Evolutionary conservation across 1,140 invertebrate genomes (phyloP).

Genomic region (Andricus grossulariae): DNA sequence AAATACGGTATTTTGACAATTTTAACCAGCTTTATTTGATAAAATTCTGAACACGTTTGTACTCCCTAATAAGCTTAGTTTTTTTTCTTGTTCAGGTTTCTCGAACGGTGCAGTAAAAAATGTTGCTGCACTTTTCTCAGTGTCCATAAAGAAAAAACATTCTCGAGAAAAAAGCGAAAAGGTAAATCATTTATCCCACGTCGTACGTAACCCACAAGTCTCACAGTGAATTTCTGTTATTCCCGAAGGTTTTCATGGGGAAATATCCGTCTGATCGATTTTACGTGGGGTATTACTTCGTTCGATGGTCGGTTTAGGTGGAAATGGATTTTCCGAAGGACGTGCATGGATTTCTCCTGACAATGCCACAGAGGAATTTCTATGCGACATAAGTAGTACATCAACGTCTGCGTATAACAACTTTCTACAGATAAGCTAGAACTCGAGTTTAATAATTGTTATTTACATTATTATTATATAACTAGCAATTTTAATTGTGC

Average conservation of each 20-base stretch:
- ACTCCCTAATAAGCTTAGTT: neutral
- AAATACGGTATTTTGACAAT: neutral
- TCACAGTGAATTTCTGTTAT: constrained; percentile 26
- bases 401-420: constrained; percentile 10
- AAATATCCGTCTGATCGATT: constrained; percentile 38
- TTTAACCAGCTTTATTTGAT: constrained; percentile 22
- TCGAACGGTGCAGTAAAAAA: neutral
- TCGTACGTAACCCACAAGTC: constrained; percentile 31
- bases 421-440: constrained; percentile 20
- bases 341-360: constrained; percentile 41
- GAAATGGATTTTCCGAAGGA: constrained; percentile 38
- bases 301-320: constrained; percentile 34
- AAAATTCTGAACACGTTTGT: neutral
- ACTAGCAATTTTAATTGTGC: no score
- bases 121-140: neutral
- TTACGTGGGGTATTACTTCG: constrained; percentile 31
- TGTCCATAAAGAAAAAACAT: neutral
- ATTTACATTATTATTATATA: no score
- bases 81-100: neutral
- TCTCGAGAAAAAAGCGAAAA: neutral
- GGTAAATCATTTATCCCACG: constrained; percentile 35
- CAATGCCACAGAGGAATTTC: constrained; percentile 27
- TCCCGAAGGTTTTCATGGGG: constrained; percentile 38
- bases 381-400: constrained; percentile 12
- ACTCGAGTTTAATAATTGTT: constrained; percentile 1